Conservation (phyloP, 1,140 invertebrate species). For the Diabrotica virgifera region DNA sequence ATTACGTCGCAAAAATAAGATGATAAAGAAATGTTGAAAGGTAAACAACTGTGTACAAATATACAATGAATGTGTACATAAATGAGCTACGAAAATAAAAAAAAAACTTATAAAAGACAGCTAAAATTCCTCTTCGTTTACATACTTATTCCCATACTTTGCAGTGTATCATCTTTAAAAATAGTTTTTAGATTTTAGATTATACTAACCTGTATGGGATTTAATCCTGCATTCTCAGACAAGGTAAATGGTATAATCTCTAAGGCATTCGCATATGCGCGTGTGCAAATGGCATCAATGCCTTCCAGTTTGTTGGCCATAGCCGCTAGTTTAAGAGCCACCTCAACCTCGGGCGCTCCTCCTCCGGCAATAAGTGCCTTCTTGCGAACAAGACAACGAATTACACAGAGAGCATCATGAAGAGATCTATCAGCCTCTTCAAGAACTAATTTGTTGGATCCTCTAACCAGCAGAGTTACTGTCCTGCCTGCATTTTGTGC, state of each 20-base stretch:
- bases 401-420: conserved; percentile 97
- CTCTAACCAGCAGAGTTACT: conserved; percentile 90
- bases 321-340: conserved; percentile 81
- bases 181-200: not conserved
- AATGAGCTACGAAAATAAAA: too few relatives aligned
- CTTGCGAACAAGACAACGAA: conserved; percentile 91
- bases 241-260: conserved; percentile 97
- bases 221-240: conserved; percentile 99
- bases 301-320: conserved; percentile 82
- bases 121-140: too few relatives aligned
- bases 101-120: too few relatives aligned
- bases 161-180: too few relatives aligned
- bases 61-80: too few relatives aligned
- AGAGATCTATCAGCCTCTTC: conserved; percentile 95
- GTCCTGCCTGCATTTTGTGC: conserved; percentile 86
- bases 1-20: too few relatives aligned
- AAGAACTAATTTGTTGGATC: conserved; percentile 94
- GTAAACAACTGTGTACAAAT: too few relatives aligned
- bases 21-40: too few relatives aligned
- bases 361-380: conserved; percentile 90
- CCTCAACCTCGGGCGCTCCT: conserved; percentile 95
- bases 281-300: conserved; percentile 91
- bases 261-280: conserved; percentile 93
- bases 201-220: conserved; percentile 70
- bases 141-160: too few relatives aligned